phyloP scores from a whole-genome alignment of 53 echinoderm and acorn worm genomes.

The Holothuria leucospilota region DNA sequence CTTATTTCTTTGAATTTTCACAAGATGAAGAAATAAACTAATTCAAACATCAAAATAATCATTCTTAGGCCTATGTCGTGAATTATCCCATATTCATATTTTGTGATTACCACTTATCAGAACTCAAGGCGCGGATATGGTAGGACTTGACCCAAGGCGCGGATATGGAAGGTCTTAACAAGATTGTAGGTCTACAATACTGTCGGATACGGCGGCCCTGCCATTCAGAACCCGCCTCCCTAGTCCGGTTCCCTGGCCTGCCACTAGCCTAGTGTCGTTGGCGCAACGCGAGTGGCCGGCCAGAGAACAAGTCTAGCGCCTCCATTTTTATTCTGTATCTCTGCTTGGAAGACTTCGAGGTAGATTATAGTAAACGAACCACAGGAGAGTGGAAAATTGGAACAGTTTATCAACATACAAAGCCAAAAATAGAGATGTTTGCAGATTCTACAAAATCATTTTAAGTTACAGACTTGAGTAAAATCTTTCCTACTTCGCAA shows the following conservation, averaged over 20 bases:
- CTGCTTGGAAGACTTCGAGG: conserved; percentile 5
- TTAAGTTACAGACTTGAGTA: neutral
- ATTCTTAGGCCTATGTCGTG: conserved; percentile 10
- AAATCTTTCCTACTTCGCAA: neutral
- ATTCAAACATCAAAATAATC: too few species aligned
- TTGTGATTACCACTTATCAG: neutral
- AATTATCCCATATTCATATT: neutral
- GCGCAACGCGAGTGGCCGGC: neutral
- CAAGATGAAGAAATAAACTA: too few species aligned
- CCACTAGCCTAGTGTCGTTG: conserved; percentile 14
- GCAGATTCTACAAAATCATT: conserved; percentile 1
- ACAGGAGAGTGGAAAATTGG: conserved; percentile 9
- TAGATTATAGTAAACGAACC: neutral
- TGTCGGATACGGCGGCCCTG: neutral
- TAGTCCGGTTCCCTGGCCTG: neutral
- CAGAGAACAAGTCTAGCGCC: neutral
- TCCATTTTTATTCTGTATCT: neutral
- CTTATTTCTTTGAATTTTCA: too few species aligned
- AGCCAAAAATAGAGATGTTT: too few species aligned
- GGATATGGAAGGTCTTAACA: too few species aligned
- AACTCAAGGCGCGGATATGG: neutral
- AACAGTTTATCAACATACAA: too few species aligned
- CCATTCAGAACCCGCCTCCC: neutral
- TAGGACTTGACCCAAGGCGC: neutral
- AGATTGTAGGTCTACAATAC: neutral